Evolutionary conservation across 2,888 invertebrate species (phyloP), one percentile per base, ranked within the genome.

Genomic region (Scaptomyza cyrtandrae): DNA sequence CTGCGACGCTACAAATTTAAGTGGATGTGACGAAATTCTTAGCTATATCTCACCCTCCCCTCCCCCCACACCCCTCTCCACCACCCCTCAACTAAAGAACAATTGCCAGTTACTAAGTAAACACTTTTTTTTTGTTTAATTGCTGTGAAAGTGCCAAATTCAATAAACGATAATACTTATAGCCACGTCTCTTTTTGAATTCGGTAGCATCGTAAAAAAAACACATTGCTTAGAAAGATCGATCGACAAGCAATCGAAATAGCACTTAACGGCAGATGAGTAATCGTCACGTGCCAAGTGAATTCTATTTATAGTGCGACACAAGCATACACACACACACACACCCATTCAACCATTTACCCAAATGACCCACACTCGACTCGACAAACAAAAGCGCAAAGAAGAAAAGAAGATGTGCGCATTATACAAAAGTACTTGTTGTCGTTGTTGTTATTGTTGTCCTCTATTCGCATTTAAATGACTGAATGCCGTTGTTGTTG

Each of bases 281-380:
- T 90, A 90, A 89, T 86, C 65, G 82, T 90, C 90, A 91, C 91
- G 91, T 90, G 91, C 89, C 76, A 41, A 62, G 16, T 77, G 57
- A 75, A 75, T 59, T 78, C 90, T 90, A 89, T 80, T 85, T 88
- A 80, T 89, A 90, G 79, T 73, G 64, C 55, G 55, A 44, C 31
- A 2, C 5, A 2, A 9, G 27, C 31, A 33, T 2, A 11, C 33
- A 33, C 33, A 33, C 33, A 11, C 11, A 33, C 33, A 33, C 33
- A 33, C 33, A 33, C 4, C 11, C 33, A 14, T 7, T 58, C 45
- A 66, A 66, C 45, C 39, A 31, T 57, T 49, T 66, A 50, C 29
- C 65, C 65, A 71, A 64, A 63, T 58, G 74, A 74, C 67, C 68
- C 69, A 56, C 69, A 56, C 55, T 54, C 41, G 55, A 56, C 53